Evolutionary conservation across 2,113 vertebrate genomes (phyloP).

Genomic region (Boleophthalmus pectinirostris): DNA sequence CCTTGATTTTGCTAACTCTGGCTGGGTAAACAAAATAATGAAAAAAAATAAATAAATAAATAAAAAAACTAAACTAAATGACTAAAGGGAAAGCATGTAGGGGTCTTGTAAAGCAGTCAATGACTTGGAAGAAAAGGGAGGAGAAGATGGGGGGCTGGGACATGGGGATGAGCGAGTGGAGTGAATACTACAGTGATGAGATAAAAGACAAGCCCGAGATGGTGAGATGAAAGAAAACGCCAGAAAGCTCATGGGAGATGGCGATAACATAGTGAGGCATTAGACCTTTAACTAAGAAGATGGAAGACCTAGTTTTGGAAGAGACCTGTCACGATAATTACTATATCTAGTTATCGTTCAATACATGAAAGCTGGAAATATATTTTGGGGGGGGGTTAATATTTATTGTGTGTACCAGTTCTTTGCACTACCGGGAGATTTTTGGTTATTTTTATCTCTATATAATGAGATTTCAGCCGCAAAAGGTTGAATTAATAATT

Average conservation of each 20-base stretch:
- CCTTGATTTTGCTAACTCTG: background rate
- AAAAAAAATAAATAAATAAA: background rate
- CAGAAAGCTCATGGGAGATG: conserved; percentile 38
- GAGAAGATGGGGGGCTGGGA: conserved; percentile 14
- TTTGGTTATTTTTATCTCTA: too few species aligned
- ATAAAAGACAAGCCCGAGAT: conserved; percentile 47
- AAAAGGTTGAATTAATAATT: too few species aligned
- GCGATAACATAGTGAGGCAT: conserved; percentile 8
- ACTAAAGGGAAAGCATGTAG: background rate
- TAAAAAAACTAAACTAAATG: background rate
- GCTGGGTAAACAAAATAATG: background rate
- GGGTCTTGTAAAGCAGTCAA: conserved; percentile 11
- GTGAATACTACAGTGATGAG: conserved; percentile 35
- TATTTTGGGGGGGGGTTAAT: too few species aligned
- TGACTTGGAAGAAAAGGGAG: background rate
- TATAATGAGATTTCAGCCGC: too few species aligned
- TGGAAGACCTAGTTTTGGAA: background rate
- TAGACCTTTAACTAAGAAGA: conserved; percentile 15
- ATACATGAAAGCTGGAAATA: too few species aligned
- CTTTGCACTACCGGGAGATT: too few species aligned
- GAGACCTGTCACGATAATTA: too few species aligned
- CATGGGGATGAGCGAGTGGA: conserved; percentile 25
- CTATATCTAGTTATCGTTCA: too few species aligned
- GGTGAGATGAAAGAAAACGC: conserved; percentile 42
- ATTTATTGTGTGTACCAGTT: too few species aligned